Percentiles rank a stretch among this genome's conserved stretches.
These are phyloP conservation scores for Orchesella flavescens DNA, from an alignment of 2,888 invertebrate genomes.

Conservation along the genomic window DNA sequence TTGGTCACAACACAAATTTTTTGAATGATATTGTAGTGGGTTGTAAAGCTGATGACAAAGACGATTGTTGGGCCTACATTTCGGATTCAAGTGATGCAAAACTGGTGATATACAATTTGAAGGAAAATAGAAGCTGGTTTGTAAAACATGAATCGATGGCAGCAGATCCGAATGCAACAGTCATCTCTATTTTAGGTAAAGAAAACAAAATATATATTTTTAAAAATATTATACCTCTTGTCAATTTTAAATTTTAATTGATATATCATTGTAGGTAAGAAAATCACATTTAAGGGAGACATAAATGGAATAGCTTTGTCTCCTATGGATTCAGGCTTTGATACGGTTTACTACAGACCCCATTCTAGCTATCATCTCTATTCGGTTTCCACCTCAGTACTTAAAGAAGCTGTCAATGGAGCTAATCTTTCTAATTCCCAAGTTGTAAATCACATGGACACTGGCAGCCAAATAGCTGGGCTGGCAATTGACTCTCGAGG, in stretches of 20 bases:
- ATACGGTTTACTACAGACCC: conserved; percentile 81
- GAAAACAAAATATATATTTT: too few species aligned
- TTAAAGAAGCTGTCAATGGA: not conserved
- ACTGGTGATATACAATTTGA: conserved; percentile 45
- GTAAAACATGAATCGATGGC: conserved; percentile 51
- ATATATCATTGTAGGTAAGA: conserved; percentile 36
- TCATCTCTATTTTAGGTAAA: conserved; percentile 42
- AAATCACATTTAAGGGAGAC: conserved; percentile 74
- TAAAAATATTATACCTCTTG: too few species aligned
- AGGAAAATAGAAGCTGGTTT: conserved; percentile 49
- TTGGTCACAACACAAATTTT: conserved; percentile 77
- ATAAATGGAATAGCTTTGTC: conserved; percentile 84
- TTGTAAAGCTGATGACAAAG: not conserved
- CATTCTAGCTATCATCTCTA: conserved; percentile 82
- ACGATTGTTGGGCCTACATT: conserved; percentile 55
- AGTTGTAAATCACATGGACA: conserved; percentile 74
- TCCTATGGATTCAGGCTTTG: conserved; percentile 79
- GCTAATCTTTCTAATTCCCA: not conserved
- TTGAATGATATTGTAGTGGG: conserved; percentile 85
- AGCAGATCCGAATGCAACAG: conserved; percentile 19
- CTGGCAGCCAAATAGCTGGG: conserved; percentile 74
- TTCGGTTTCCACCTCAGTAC: conserved; percentile 78
- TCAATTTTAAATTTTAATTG: not conserved
- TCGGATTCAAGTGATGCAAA: conserved; percentile 45
- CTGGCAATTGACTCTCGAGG: conserved; percentile 21